Percentiles rank a stretch among this genome's conserved stretches.
Conservation (phyloP, 2,888 invertebrate genomes). For the Habroteleia sp. region DNA sequence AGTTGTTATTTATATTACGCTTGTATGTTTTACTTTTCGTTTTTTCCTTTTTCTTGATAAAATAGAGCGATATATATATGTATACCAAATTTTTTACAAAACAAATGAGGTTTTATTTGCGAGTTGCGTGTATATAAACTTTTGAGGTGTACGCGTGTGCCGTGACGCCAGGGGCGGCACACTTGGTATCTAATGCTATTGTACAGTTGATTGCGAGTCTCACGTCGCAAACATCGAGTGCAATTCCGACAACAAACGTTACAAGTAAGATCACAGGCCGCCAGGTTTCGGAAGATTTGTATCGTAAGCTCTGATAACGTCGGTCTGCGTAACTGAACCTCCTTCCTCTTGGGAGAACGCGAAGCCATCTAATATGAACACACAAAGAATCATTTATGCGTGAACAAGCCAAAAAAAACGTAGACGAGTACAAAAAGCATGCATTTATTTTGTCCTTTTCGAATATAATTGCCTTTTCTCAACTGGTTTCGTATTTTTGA, state of each 20-base stretch:
- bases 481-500: too few relatives aligned
- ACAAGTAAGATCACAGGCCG: conserved; percentile 83
- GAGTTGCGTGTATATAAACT: conserved; percentile 6
- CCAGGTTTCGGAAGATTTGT: conserved; percentile 92
- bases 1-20: too few relatives aligned
- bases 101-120: conserved; percentile 18
- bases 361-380: conserved; percentile 90
- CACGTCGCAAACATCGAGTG: conserved; percentile 3
- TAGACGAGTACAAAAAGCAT: conserved; percentile 3
- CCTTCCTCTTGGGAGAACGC: conserved; percentile 99
- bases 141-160: conserved; percentile 5
- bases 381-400: conserved; percentile 2
- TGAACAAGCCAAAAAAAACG: not conserved
- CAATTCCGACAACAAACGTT: conserved; percentile 29
- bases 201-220: conserved; percentile 29
- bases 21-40: too few relatives aligned
- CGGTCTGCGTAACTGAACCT: conserved; percentile 95
- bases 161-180: conserved; percentile 31
- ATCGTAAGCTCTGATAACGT: conserved; percentile 97
- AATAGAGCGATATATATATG: conserved; percentile 28
- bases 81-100: conserved; percentile 29
- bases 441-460: conserved; percentile 14
- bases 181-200: conserved; percentile 34
- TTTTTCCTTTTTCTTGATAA: conserved; percentile 14
- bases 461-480: too few relatives aligned